Percentiles rank a stretch among this genome's conserved stretches.
phyloP scores from a whole-genome alignment of 1,140 invertebrate species.

The Pogonomyrmex barbatus region DNA sequence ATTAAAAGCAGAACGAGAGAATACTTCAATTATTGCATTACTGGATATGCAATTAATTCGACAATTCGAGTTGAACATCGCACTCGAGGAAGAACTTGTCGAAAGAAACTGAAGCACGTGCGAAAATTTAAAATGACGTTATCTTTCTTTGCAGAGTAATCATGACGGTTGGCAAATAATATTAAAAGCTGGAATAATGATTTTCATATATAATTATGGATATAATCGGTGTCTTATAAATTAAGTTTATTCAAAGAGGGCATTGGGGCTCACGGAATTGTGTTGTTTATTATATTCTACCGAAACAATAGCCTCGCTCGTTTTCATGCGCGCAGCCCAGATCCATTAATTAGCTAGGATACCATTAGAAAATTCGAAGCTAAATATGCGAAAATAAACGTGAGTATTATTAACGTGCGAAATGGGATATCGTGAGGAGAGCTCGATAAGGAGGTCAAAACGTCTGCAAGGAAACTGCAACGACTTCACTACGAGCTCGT shows the following conservation, averaged over 20 bases:
- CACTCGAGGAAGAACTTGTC: background rate
- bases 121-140: background rate
- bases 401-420: conserved; percentile 34
- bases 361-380: background rate
- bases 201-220: conserved; percentile 2
- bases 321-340: background rate
- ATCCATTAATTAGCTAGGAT: conserved; percentile 21
- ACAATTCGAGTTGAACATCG: background rate
- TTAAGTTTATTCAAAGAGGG: conserved; percentile 15
- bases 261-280: background rate
- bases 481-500: conserved; percentile 17
- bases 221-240: conserved; percentile 11
- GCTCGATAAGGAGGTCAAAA: conserved; percentile 47
- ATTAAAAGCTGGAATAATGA: background rate
- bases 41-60: conserved; percentile 3
- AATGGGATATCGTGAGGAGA: conserved; percentile 15
- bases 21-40: conserved; percentile 13
- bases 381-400: conserved; percentile 34
- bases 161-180: background rate
- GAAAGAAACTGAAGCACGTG: background rate
- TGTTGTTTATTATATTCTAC: background rate
- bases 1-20: conserved; percentile 15
- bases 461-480: conserved; percentile 28
- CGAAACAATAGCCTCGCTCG: background rate
- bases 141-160: background rate